Conservation (phyloP, 1,140 invertebrate genomes). For the Drosophila watanabei region DNA sequence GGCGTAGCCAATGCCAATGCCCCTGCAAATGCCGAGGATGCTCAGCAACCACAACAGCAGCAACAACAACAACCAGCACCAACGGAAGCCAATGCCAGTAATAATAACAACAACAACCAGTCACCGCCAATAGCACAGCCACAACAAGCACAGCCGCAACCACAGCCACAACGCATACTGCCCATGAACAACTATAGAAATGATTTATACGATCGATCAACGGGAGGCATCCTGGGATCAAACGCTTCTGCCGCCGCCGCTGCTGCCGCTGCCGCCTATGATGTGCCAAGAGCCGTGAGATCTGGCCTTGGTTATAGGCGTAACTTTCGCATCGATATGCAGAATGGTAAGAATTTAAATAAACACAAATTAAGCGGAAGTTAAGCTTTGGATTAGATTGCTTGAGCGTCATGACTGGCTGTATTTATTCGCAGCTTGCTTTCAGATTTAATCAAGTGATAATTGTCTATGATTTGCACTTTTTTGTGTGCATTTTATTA, state of each 20-base stretch:
- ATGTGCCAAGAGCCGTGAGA: conserved; percentile 82
- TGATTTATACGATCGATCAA: conserved; percentile 83
- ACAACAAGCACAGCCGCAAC: conserved; percentile 49
- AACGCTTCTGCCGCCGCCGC: conserved; percentile 41
- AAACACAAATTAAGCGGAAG: neutral
- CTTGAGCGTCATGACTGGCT: neutral
- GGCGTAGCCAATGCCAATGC: conserved; percentile 67
- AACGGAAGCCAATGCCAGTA: conserved; percentile 54
- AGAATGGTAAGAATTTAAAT: conserved; percentile 57
- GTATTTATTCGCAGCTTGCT: neutral
- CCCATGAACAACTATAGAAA: conserved; percentile 80
- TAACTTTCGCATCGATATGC: conserved; percentile 84
- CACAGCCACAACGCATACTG: conserved; percentile 56
- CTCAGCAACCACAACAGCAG: conserved; percentile 45
- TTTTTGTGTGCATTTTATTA: conserved; percentile 6
- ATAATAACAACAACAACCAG: conserved; percentile 32
- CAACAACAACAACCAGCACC: conserved; percentile 47
- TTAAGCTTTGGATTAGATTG: neutral
- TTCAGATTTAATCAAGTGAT: conserved; percentile 2
- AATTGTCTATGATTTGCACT: conserved; percentile 3
- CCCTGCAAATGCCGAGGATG: conserved; percentile 76
- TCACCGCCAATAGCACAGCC: conserved; percentile 41
- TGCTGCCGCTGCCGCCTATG: conserved; percentile 65
- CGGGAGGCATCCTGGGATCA: conserved; percentile 33
- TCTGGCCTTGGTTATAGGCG: conserved; percentile 80